Base-by-base conservation (phyloP, 2,113 vertebrate species). In the Chauna torquata region DNA sequence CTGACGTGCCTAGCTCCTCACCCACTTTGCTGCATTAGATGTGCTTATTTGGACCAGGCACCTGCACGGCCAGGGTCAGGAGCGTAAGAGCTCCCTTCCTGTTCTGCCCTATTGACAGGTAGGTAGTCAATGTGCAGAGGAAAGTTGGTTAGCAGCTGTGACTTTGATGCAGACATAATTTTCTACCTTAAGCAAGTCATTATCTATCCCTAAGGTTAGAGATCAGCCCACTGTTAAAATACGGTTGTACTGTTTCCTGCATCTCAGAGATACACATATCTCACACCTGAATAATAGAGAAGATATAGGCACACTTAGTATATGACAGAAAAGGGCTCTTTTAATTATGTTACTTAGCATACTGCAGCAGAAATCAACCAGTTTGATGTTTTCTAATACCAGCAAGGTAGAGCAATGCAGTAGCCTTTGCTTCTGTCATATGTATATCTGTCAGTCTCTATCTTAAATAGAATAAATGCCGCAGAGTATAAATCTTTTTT, bases 21-120 rank as follows among this genome's bases (percentile, higher is more conserved):
- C 28, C 34, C 49, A 42, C n/a, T 0, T 0, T 18, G 58, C 40
- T 61, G 12, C n/a, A 3, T 69, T 36, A 69, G 68, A 38, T 47
- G 30, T 22, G 30, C 11, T 80, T 74, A 5, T 90, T 86, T 86
- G 47, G 57, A 23, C 12, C 12, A 8, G 0, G 0, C 12, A 36
- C 22, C 23, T 69, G 23, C 71, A 34, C 30, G 62, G 38, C 32
- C 81, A 25, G 20, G 94, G 28, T 68, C 38, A 71, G 68, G 30
- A 75, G 30, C 1, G 0, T 30, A 15, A 10, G 82, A 83, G 17
- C 50, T 81, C 65, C 30, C 49, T 82, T 93, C 24, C 76, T 42
- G 6, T 83, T 81, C 75, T 86, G 9, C 19, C 45, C 28, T 49
- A 27, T 16, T 27, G 47, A 16, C 3, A 1, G 27, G 24, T 23